phyloP scores from a whole-genome alignment of 2,113 vertebrate genomes.

The Struthio camelus region DNA sequence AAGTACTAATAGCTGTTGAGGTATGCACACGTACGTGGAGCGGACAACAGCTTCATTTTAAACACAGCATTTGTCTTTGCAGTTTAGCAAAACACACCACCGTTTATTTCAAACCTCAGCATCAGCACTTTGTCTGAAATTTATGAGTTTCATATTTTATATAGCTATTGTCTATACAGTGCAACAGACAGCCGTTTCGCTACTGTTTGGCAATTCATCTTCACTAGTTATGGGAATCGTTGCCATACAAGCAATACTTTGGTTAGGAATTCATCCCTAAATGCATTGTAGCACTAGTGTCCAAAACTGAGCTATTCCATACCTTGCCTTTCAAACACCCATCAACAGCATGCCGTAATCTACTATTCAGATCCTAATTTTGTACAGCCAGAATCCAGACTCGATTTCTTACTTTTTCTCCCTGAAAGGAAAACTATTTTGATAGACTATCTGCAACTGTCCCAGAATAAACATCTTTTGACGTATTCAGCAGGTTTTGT shows the following conservation, averaged over 20 bases:
- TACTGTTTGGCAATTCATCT: not conserved
- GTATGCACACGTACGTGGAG: not conserved
- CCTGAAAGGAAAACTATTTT: not conserved
- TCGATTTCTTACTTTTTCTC: not conserved
- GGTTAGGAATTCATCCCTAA: not conserved
- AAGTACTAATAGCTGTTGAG: not conserved
- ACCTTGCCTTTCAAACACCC: not conserved
- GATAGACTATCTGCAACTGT: not conserved
- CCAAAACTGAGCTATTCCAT: not conserved
- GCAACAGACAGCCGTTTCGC: not conserved
- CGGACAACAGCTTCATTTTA: not conserved
- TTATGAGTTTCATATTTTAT: not conserved
- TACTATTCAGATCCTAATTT: not conserved
- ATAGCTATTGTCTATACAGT: not conserved
- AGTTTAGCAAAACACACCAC: not conserved
- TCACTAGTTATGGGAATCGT: not conserved
- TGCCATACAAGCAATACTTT: not conserved
- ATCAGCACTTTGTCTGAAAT: not conserved
- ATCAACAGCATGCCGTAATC: not conserved
- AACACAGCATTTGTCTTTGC: not conserved
- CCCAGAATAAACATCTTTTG: not conserved
- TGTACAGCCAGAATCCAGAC: not conserved
- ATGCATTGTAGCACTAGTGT: not conserved
- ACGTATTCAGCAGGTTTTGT: not conserved
- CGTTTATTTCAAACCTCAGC: not conserved